Percentiles rank a stretch among this genome's conserved stretches.
Evolutionary conservation across 2,113 vertebrate species (phyloP).

Genomic region (Empidonax traillii): DNA sequence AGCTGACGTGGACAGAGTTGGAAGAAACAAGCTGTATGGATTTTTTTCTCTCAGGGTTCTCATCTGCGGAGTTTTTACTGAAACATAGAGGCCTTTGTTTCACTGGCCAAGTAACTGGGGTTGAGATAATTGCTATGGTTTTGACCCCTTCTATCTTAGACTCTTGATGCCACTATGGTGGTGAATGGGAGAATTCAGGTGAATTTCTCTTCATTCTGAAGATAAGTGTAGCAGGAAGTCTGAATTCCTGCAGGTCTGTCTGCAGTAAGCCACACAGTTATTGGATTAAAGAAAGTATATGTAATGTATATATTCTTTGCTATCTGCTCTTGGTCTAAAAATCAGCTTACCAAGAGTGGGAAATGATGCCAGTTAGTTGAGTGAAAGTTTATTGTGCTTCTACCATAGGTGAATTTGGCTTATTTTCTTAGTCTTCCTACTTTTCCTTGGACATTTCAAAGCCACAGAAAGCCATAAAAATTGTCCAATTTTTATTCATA

Average conservation of each 20-base stretch:
- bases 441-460: neutral
- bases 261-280: slow-evolving; percentile 53
- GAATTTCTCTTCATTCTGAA: slow-evolving; percentile 71
- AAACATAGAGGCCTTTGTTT: slow-evolving; percentile 72
- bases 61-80: slow-evolving; percentile 63
- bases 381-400: neutral
- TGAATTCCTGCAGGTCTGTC: slow-evolving; percentile 69
- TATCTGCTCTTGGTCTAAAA: neutral
- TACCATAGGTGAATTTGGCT: neutral
- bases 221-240: slow-evolving; percentile 56
- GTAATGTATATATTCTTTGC: neutral
- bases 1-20: slow-evolving; percentile 32
- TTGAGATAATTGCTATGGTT: slow-evolving; percentile 84
- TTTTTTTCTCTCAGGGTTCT: slow-evolving; percentile 32
- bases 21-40: slow-evolving; percentile 13
- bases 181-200: slow-evolving; percentile 22
- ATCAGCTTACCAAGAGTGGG: neutral
- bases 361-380: neutral
- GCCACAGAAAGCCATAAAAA: neutral
- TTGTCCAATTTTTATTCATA: neutral
- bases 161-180: slow-evolving; percentile 37
- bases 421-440: neutral
- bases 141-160: slow-evolving; percentile 70
- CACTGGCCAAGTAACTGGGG: slow-evolving; percentile 78
- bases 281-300: slow-evolving; percentile 38